phyloP scores from a whole-genome alignment of 2,888 invertebrate genomes.

The Seira ritae region DNA sequence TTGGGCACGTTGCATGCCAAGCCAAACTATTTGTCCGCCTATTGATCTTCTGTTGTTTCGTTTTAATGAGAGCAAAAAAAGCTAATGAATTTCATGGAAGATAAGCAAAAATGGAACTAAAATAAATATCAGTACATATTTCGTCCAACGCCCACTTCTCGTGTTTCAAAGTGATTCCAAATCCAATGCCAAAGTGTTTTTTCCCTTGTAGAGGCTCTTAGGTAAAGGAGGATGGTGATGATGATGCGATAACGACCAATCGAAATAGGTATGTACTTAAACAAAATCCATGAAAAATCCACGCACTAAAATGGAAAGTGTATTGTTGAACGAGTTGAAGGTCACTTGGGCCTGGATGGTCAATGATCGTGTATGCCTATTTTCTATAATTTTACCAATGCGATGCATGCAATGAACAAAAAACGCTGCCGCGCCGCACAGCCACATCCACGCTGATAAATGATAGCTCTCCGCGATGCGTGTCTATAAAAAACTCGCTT shows the following conservation, averaged over 20 bases:
- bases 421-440: background rate
- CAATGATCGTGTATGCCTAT: background rate
- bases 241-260: constrained; percentile 20
- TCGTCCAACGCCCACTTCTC: constrained; percentile 12
- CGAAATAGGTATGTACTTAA: background rate
- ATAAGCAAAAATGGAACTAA: constrained; percentile 15
- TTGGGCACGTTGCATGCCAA: background rate
- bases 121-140: background rate
- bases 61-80: background rate
- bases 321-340: constrained; percentile 60
- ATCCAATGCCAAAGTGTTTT: background rate
- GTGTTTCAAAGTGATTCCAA: background rate
- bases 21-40: background rate
- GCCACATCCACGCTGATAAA: background rate
- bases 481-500: constrained; percentile 4
- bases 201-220: background rate
- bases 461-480: background rate
- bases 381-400: background rate
- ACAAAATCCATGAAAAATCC: constrained; percentile 3
- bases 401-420: background rate
- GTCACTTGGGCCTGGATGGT: constrained; percentile 46
- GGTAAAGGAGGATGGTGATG: background rate
- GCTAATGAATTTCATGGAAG: constrained; percentile 12
- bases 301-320: constrained; percentile 10
- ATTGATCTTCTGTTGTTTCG: background rate